Percentiles rank a stretch among this genome's conserved stretches.
phyloP scores from a whole-genome alignment of 2,888 invertebrate genomes.

The Eristalis tenax region DNA sequence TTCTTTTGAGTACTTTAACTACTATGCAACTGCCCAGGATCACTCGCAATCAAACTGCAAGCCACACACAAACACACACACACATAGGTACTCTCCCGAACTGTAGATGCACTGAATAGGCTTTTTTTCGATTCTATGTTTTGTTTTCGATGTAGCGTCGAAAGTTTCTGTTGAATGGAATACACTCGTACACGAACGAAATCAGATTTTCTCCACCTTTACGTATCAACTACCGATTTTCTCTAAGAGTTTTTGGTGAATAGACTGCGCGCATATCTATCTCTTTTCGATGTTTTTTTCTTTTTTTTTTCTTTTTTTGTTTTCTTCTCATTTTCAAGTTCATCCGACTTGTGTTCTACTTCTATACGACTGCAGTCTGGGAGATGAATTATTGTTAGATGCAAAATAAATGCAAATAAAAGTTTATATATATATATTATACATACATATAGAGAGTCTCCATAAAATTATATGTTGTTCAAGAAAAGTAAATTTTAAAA shows the following conservation, averaged over 20 bases:
- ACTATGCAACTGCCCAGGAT: slow-evolving; percentile 64
- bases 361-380: slow-evolving; percentile 61
- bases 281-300: slow-evolving; percentile 14
- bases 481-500: slow-evolving; percentile 33
- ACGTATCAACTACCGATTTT: slow-evolving; percentile 65
- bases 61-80: background rate
- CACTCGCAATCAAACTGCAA: background rate
- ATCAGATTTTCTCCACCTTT: slow-evolving; percentile 52
- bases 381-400: slow-evolving; percentile 63
- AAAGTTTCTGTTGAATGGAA: background rate
- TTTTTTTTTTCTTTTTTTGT: background rate
- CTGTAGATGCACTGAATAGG: slow-evolving; percentile 62
- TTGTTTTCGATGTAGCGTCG: slow-evolving; percentile 1
- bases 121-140: slow-evolving; percentile 6
- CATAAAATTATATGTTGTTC: slow-evolving; percentile 71
- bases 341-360: background rate
- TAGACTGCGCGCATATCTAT: slow-evolving; percentile 8
- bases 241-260: slow-evolving; percentile 29
- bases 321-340: slow-evolving; percentile 16
- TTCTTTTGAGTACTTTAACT: slow-evolving; percentile 26
- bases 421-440: slow-evolving; percentile 21
- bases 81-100: slow-evolving; percentile 58
- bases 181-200: slow-evolving; percentile 6
- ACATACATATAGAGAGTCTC: slow-evolving; percentile 51
- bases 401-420: slow-evolving; percentile 46